Evolutionary conservation across 2,888 invertebrate species (phyloP), one percentile per base, ranked within the genome.

Genomic region (Julus scandinavius): DNA sequence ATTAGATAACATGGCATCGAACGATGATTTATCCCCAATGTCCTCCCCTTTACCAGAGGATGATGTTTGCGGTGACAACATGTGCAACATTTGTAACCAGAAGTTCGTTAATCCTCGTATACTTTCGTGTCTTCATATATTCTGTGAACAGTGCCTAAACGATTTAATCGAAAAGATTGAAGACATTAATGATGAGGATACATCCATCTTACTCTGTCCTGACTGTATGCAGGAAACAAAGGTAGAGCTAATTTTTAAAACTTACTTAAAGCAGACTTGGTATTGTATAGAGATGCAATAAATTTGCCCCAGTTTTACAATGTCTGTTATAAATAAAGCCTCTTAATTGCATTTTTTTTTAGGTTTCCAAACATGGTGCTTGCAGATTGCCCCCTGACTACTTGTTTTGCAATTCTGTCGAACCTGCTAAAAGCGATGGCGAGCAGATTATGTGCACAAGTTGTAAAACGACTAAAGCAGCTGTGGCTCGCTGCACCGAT

Each of bases 381-480:
- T 94, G 95, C 90, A 95, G 96, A 63, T 94, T 98, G 90, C 96
- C 96, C 84, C 95, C 96, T 90, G 98, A 98, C 92, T 96, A 97
- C 92, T 96, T 97, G 91, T 94, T 96, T 90, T 96, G 96, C 89
- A 92, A 92, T 89, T 89, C 91, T 89, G 90, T 93, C 89, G 93
- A 93, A 89, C 85, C 87, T 72, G 80, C 80, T 38, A 87, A 72
- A 45, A 58, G 17, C 38, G 95, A 96, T 91, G 94, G 93, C 90
- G 93, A 93, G 91, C 95, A 96, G 90, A 93, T 94, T 72, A 91
- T 94, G 1, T 98, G 98, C 93, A 97, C 98, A 88, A 97, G 98
- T 90, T 99, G 98, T 94, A 98, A 98, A 92, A 96, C 97, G 91
- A 97, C 97, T 93, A 98, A 98, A 93, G 95, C 96, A 91, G 98